These are phyloP conservation scores for Sitta europaea DNA, from an alignment of 2,113 vertebrate species.

Conservation along the genomic window DNA sequence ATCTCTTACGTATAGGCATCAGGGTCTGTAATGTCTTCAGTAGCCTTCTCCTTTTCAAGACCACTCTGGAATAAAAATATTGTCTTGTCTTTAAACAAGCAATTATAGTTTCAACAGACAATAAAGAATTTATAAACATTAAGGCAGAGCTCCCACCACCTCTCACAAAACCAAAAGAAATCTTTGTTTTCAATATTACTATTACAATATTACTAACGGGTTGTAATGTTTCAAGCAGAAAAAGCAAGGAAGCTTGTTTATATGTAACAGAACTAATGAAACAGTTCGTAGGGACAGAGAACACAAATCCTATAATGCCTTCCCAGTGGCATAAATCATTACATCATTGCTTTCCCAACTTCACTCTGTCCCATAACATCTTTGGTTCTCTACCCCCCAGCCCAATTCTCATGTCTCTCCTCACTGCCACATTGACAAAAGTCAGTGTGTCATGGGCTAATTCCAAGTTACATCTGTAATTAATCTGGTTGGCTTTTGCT, in stretches of 20 bases:
- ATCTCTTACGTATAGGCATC: slow-evolving; percentile 80
- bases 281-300: background rate
- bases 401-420: background rate
- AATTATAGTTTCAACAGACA: background rate
- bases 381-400: background rate
- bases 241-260: background rate
- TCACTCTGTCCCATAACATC: background rate
- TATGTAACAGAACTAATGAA: background rate
- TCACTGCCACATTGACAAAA: background rate
- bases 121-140: background rate
- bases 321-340: background rate
- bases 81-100: background rate
- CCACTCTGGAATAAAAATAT: slow-evolving; percentile 64
- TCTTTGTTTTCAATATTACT: background rate
- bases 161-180: background rate
- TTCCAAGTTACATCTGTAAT: slow-evolving; percentile 30
- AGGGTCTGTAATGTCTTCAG: slow-evolving; percentile 85
- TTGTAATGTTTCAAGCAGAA: background rate
- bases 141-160: background rate
- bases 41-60: slow-evolving; percentile 71
- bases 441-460: background rate
- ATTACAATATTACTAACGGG: too few species aligned
- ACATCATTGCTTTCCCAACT: background rate
- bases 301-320: background rate
- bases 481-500: slow-evolving; percentile 19